Conservation (phyloP, 1,140 invertebrate genomes). For the Conopomorpha cramerella region DNA sequence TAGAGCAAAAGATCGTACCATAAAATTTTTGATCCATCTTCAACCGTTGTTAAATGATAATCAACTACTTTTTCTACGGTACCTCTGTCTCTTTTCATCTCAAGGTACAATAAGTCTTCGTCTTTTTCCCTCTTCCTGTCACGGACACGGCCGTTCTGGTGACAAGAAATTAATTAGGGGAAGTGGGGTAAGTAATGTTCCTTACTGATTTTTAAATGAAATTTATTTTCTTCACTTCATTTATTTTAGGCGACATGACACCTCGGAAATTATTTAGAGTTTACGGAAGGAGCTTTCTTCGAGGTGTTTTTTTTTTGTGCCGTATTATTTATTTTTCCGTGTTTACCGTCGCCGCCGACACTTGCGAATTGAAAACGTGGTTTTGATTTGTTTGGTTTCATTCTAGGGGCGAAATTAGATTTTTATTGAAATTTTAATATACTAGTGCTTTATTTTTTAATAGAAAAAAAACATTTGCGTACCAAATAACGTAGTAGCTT, state of each 20-base stretch:
- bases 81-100: slow-evolving; percentile 16
- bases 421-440: too few relatives aligned
- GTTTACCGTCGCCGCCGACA: too few relatives aligned
- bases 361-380: too few relatives aligned
- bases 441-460: too few relatives aligned
- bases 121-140: slow-evolving; percentile 32
- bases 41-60: slow-evolving; percentile 53
- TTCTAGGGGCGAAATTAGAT: too few relatives aligned
- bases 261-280: slow-evolving; percentile 55
- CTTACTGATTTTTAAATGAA: slow-evolving; percentile 57
- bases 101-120: slow-evolving; percentile 3
- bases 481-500: too few relatives aligned
- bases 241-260: slow-evolving; percentile 53
- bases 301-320: too few relatives aligned
- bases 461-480: too few relatives aligned
- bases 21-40: slow-evolving; percentile 37
- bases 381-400: too few relatives aligned
- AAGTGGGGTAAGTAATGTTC: slow-evolving; percentile 49
- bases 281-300: too few relatives aligned
- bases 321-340: too few relatives aligned
- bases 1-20: slow-evolving; percentile 27
- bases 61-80: slow-evolving; percentile 44
- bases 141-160: slow-evolving; percentile 43
- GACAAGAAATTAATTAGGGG: slow-evolving; percentile 59
- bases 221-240: slow-evolving; percentile 58